A percentile compares a stretch with the other conserved stretches of the same genome.
phyloP scores from a whole-genome alignment of 1,140 invertebrate species.

The Anagrus nilaparvatae region DNA sequence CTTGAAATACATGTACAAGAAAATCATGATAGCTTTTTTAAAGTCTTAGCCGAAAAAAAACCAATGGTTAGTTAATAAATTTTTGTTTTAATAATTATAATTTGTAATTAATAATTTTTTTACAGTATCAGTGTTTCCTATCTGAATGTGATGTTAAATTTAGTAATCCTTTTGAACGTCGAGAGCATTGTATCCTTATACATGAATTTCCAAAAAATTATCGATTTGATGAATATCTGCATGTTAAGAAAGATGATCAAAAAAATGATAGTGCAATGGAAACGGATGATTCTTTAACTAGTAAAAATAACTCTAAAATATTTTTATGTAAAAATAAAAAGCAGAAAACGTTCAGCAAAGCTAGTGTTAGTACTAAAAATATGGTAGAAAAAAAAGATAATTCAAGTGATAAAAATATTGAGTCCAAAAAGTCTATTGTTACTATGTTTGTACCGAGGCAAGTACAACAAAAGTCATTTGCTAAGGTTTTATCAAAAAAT shows the following conservation, averaged over 20 bases:
- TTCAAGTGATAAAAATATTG: background rate
- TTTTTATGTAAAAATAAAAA: constrained; percentile 18
- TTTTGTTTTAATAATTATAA: background rate
- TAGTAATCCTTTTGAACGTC: constrained; percentile 41
- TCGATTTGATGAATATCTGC: constrained; percentile 40
- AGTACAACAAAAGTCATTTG: constrained; percentile 29
- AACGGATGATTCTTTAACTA: constrained; percentile 8
- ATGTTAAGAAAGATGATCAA: constrained; percentile 14
- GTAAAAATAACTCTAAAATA: constrained; percentile 25
- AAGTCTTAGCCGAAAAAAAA: constrained; percentile 47
- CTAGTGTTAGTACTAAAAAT: too few relatives aligned
- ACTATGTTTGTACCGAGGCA: constrained; percentile 33
- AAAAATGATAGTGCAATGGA: constrained; percentile 12
- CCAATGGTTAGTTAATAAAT: constrained; percentile 45
- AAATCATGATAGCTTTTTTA: constrained; percentile 58
- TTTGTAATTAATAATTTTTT: constrained; percentile 21
- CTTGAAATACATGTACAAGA: constrained; percentile 62
- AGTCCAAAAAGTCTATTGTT: constrained; percentile 14
- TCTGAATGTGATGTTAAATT: constrained; percentile 53
- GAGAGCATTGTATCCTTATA: constrained; percentile 47
- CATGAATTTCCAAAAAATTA: constrained; percentile 59
- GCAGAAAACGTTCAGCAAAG: constrained; percentile 10
- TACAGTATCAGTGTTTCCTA: constrained; percentile 55
- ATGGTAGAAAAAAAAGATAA: background rate
- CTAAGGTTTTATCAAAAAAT: constrained; percentile 25